Conservation (phyloP, 1,140 invertebrate species). For the Rhizoglyphus robini region DNA sequence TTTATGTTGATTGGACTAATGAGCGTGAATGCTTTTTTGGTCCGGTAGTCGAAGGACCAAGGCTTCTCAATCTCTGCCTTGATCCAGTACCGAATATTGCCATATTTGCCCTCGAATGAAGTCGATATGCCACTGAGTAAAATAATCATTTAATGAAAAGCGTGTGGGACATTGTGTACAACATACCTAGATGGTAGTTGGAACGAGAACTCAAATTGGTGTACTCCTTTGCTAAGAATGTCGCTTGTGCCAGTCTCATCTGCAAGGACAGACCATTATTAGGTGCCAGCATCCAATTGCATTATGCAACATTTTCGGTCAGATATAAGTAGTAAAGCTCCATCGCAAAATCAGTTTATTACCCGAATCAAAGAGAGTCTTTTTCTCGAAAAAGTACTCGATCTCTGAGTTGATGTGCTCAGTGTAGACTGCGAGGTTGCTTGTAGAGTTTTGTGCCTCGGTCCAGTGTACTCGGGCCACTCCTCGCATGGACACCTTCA, state of each 20-base stretch:
- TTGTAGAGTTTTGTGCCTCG: constrained; percentile 38
- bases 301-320: too few relatives aligned
- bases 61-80: constrained; percentile 43
- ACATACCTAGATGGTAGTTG: constrained; percentile 38
- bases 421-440: constrained; percentile 38
- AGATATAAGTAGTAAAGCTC: too few relatives aligned
- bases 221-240: constrained; percentile 35
- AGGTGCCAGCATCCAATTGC: too few relatives aligned
- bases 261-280: neutral
- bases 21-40: constrained; percentile 40
- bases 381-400: constrained; percentile 39
- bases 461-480: constrained; percentile 41
- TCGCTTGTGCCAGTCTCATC: constrained; percentile 30
- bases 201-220: constrained; percentile 40
- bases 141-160: neutral
- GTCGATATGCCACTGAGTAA: constrained; percentile 35
- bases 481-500: constrained; percentile 38
- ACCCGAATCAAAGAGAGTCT: constrained; percentile 39
- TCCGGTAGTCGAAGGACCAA: constrained; percentile 41
- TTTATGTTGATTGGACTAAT: constrained; percentile 41
- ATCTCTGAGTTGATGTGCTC: constrained; percentile 41
- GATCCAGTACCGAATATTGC: constrained; percentile 41
- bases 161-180: too few relatives aligned
- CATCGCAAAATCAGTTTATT: too few relatives aligned
- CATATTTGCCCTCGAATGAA: constrained; percentile 43